phyloP scores from a whole-genome alignment of 2,888 invertebrate genomes.

The Zhengitettix transpicula region DNA sequence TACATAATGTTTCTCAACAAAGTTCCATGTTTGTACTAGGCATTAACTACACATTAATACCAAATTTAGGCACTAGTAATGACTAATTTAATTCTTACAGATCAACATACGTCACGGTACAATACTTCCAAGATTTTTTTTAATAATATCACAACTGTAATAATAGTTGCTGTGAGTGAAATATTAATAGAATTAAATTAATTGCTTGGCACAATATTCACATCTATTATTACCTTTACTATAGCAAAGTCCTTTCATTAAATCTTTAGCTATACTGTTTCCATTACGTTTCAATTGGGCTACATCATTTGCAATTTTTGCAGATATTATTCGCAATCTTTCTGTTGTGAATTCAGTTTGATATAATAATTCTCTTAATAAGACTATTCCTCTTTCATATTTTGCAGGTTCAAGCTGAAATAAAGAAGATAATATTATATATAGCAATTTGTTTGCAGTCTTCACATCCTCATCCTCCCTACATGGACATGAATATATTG shows the following conservation, averaged over 20 bases:
- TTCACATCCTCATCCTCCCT: background rate
- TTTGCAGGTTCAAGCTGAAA: slow-evolving; percentile 55
- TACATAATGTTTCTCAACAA: no score
- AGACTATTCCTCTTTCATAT: slow-evolving; percentile 55
- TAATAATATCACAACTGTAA: no score
- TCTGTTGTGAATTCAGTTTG: slow-evolving; percentile 53
- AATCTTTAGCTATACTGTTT: slow-evolving; percentile 42
- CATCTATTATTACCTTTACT: slow-evolving; percentile 28
- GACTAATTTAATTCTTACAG: no score
- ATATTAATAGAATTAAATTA: no score
- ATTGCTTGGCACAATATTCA: no score
- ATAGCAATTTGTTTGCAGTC: background rate
- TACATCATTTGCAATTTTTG: slow-evolving; percentile 67
- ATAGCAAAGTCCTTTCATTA: slow-evolving; percentile 42
- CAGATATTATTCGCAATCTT: slow-evolving; percentile 57
- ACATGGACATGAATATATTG: background rate
- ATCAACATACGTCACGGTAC: no score
- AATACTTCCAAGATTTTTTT: no score
- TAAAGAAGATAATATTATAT: slow-evolving; percentile 7
- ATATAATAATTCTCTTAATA: slow-evolving; percentile 60
- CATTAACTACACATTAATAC: no score
- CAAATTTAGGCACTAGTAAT: no score
- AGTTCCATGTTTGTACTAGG: no score
- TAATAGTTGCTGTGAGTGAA: no score
- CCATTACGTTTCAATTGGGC: slow-evolving; percentile 59